Evolutionary conservation across 2,888 invertebrate species (phyloP).

Genomic region (Axea sp.): DNA sequence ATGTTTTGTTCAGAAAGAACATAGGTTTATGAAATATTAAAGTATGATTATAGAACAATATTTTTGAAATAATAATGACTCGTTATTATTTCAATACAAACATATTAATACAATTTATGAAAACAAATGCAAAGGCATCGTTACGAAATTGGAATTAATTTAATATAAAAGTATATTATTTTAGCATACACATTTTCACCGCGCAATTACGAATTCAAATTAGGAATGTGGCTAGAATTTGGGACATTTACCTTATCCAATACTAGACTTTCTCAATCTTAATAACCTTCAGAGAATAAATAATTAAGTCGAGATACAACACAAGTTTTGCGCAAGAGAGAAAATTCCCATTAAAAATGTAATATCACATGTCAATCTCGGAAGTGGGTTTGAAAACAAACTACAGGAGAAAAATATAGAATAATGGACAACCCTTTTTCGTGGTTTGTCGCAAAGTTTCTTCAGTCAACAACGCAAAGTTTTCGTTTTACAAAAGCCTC

Average conservation of each 20-base stretch:
- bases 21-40: no score
- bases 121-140: no score
- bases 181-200: no score
- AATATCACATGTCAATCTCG: conserved; percentile 53
- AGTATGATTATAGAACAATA: no score
- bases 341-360: conserved; percentile 13
- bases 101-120: no score
- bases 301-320: conserved; percentile 31
- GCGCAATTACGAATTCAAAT: no score
- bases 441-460: conserved; percentile 28
- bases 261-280: not conserved
- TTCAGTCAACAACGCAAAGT: conserved; percentile 38
- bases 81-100: no score
- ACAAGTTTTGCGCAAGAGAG: not conserved
- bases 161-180: no score
- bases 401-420: conserved; percentile 6
- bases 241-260: not conserved
- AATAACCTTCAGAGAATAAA: not conserved
- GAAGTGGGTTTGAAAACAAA: conserved; percentile 43
- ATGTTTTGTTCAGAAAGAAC: no score
- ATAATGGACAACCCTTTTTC: conserved; percentile 13
- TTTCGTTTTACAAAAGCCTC: conserved; percentile 38
- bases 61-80: no score
- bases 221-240: not conserved
- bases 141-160: no score